Evolutionary conservation across 1,140 invertebrate species (phyloP).

Genomic region (Hestina assimilis): DNA sequence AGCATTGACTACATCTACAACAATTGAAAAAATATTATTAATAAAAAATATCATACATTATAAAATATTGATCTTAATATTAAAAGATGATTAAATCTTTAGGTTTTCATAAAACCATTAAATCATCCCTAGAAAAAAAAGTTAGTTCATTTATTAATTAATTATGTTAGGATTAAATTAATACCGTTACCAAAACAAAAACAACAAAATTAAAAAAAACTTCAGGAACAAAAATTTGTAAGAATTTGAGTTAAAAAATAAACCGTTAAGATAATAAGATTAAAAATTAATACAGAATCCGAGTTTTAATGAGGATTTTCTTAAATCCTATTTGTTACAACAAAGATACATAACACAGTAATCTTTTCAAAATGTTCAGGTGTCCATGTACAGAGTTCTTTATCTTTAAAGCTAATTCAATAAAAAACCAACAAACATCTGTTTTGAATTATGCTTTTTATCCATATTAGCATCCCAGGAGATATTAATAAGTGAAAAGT

Average conservation of each 20-base stretch:
- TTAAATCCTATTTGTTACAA: slow-evolving; percentile 25
- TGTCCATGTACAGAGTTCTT: slow-evolving; percentile 1
- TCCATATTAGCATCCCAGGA: too few relatives aligned
- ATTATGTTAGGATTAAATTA: slow-evolving; percentile 22
- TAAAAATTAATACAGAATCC: slow-evolving; percentile 38
- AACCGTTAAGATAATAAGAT: slow-evolving; percentile 48
- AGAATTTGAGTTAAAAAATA: slow-evolving; percentile 23
- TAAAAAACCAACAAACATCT: slow-evolving; percentile 1
- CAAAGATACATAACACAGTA: slow-evolving; percentile 6
- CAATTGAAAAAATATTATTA: slow-evolving; percentile 78
- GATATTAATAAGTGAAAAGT: too few relatives aligned
- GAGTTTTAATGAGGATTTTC: slow-evolving; percentile 15
- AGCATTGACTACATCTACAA: slow-evolving; percentile 89
- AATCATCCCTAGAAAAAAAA: background rate
- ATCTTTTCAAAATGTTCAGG: slow-evolving; percentile 16
- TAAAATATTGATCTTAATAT: background rate
- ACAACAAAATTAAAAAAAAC: slow-evolving; percentile 6
- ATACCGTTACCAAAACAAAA: slow-evolving; percentile 36
- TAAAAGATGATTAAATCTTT: background rate
- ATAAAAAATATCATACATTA: slow-evolving; percentile 24
- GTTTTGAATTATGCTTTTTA: too few relatives aligned
- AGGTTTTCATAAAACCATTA: background rate
- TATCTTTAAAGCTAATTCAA: background rate
- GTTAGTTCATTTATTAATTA: slow-evolving; percentile 1
- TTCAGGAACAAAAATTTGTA: slow-evolving; percentile 1